Conservation (phyloP, 2,888 invertebrate species). For the Acheta domesticus region DNA sequence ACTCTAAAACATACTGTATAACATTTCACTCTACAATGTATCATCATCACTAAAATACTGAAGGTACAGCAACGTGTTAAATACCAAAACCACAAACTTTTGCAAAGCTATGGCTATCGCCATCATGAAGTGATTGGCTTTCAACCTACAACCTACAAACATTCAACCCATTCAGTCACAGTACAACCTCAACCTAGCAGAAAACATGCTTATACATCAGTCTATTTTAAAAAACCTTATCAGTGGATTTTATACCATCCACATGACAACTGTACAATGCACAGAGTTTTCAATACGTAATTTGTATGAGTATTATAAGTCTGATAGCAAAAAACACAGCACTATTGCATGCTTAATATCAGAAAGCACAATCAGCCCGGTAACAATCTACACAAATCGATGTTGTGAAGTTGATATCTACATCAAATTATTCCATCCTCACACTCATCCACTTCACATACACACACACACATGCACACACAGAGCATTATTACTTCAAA, state of each 20-base stretch:
- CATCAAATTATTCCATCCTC: too few species aligned
- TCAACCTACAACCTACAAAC: background rate
- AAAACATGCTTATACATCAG: background rate
- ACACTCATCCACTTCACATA: too few species aligned
- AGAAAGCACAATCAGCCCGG: too few species aligned
- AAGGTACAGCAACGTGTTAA: background rate
- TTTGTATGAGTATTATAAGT: too few species aligned
- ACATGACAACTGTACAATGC: background rate
- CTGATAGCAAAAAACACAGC: too few species aligned
- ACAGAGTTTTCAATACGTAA: background rate
- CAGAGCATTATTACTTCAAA: too few species aligned
- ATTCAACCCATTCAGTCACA: background rate
- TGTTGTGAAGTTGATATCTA: too few species aligned
- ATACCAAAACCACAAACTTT: conserved; percentile 18
- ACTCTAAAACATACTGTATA: background rate
- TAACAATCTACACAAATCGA: too few species aligned
- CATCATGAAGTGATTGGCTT: background rate
- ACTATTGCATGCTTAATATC: too few species aligned
- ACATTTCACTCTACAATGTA: background rate
- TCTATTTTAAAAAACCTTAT: background rate
- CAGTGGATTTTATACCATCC: background rate
- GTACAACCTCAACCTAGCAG: background rate
- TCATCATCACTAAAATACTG: background rate
- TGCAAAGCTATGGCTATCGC: background rate
- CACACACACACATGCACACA: too few species aligned